Evolutionary conservation across 2,888 invertebrate species (phyloP).

Genomic region (Polyommatus icarus): DNA sequence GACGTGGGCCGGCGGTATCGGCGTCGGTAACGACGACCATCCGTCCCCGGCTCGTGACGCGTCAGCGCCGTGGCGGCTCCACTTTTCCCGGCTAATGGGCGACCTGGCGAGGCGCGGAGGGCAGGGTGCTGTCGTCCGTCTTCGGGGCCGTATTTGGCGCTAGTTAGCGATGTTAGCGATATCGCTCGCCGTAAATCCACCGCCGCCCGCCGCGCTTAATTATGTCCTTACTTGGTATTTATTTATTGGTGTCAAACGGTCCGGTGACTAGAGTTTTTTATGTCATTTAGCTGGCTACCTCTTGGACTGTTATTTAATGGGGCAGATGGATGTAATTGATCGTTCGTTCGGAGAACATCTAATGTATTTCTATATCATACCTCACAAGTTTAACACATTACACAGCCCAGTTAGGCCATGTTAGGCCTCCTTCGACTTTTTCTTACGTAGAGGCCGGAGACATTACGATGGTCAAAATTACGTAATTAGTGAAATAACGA

Average conservation of each 20-base stretch:
- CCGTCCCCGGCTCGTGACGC: background rate
- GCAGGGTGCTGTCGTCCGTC: conserved; percentile 35
- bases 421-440: background rate
- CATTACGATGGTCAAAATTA: too few species aligned
- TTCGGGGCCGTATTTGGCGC: conserved; percentile 44
- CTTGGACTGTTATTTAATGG: background rate
- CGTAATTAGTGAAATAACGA: too few species aligned
- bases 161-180: conserved; percentile 49
- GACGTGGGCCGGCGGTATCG: conserved; percentile 13
- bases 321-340: background rate
- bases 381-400: background rate
- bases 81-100: conserved; percentile 12
- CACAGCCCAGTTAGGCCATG: background rate
- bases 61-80: conserved; percentile 3
- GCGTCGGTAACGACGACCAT: conserved; percentile 19
- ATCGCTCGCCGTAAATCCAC: conserved; percentile 47
- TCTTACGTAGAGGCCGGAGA: too few species aligned
- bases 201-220: conserved; percentile 39
- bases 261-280: background rate
- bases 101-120: background rate
- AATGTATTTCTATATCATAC: background rate
- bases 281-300: background rate
- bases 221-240: conserved; percentile 25
- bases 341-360: background rate
- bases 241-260: conserved; percentile 7